These are phyloP conservation scores for Pyrrhosoma nymphula DNA, from an alignment of 2,888 invertebrate genomes.

Conservation along the genomic window DNA sequence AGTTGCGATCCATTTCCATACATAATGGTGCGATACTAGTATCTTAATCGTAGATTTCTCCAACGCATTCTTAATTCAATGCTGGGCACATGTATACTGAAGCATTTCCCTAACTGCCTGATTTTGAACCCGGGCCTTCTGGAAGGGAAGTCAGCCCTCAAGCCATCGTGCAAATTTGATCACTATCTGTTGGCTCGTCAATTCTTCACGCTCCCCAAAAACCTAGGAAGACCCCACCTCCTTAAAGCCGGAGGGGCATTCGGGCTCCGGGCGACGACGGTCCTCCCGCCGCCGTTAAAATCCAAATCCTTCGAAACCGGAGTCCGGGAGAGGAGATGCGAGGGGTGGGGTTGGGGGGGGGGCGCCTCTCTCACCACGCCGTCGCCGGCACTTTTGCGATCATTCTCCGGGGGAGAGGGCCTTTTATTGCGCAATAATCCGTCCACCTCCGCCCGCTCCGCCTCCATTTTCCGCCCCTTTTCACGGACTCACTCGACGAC, in stretches of 20 bases:
- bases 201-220: neutral
- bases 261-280: no score
- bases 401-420: constrained; percentile 2
- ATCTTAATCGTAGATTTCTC: no score
- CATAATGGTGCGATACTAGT: no score
- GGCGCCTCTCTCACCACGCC: neutral
- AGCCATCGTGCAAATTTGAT: no score
- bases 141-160: no score
- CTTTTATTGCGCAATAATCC: constrained; percentile 62
- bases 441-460: neutral
- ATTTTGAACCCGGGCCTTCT: no score
- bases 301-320: constrained; percentile 17
- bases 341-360: neutral
- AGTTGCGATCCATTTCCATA: no score
- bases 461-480: constrained; percentile 48
- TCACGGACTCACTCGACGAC: constrained; percentile 23
- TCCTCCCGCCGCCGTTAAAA: neutral
- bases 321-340: neutral
- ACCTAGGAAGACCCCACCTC: no score
- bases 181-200: neutral
- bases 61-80: no score
- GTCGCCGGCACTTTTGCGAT: neutral
- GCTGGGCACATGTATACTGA: no score
- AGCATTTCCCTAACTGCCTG: no score
- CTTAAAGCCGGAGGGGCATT: no score